Evolutionary conservation across 1,140 invertebrate genomes (phyloP).

Genomic region (Aradophagus sp.): DNA sequence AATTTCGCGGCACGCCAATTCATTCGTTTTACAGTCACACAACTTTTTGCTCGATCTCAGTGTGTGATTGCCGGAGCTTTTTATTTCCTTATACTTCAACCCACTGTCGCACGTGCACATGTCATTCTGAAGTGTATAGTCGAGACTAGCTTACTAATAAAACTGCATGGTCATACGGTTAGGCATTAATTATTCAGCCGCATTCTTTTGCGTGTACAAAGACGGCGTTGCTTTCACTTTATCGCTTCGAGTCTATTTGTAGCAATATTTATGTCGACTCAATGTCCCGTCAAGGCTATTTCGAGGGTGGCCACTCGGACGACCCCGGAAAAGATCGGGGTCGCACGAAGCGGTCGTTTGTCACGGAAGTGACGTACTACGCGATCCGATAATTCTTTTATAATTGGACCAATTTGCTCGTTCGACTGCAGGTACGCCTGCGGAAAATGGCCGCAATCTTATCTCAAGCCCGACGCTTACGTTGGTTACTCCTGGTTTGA

Average conservation of each 20-base stretch:
- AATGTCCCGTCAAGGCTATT: conserved; percentile 27
- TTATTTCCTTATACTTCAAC: conserved; percentile 25
- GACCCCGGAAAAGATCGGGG: no score
- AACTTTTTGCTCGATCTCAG: not conserved
- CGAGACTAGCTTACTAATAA: conserved; percentile 34
- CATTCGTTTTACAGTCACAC: conserved; percentile 12
- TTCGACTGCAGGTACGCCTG: conserved; percentile 74
- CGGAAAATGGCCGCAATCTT: conserved; percentile 78
- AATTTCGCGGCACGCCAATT: conserved; percentile 18
- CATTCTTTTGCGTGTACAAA: conserved; percentile 44
- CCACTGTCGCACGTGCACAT: conserved; percentile 32
- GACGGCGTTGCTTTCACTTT: conserved; percentile 46
- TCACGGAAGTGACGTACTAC: not conserved
- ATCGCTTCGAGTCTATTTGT: conserved; percentile 10
- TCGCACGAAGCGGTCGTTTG: not conserved
- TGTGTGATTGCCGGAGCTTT: not conserved
- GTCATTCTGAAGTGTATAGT: conserved; percentile 37
- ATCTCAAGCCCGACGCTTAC: conserved; percentile 59
- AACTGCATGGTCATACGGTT: conserved; percentile 36
- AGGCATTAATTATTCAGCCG: conserved; percentile 43
- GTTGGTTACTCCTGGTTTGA: conserved; percentile 82
- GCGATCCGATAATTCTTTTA: not conserved
- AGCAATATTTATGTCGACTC: conserved; percentile 13
- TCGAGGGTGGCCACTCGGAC: no score
- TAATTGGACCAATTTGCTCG: conserved; percentile 2